Base-by-base conservation (phyloP, 2,797 vertebrate genomes). In the Pristis pectinata region DNA sequence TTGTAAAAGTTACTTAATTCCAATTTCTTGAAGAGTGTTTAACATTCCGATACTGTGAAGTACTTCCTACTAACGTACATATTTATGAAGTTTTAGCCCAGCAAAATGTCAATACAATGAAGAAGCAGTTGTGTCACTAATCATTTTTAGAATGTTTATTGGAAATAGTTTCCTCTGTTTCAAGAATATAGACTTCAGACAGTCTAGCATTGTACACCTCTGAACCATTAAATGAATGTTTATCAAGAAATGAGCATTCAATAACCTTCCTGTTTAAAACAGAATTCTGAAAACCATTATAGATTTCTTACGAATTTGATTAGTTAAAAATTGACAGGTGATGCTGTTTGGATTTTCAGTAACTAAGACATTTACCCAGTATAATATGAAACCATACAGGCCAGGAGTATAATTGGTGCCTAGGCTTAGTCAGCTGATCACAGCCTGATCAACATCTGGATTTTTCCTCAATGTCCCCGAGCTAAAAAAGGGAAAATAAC, bases 141-240 rank as follows among this genome's bases (percentile, higher is more conserved):
- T 30, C 82, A 85, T 34, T 85, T 85, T 85, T 85, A 6, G 10
- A 85, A 30, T 13, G n/a, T 37, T 37, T 79, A 17, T 79, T 79
- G n/a, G 77, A 79, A 10, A 37, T 79, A 41, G n/a, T 87, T 59
- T 30, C 82, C 27, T 87, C 30, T 34, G 49, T 59, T 59, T 87
- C 53, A 59, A 87, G 11, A 87, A 34, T 87, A 30, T 56, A 87
- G 49, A 87, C 80, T 83, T 87, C 83, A 87, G 83, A 87, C 83
- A 34, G n/a, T 59, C 53, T 53, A 56, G 27, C 27, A 11, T 53
- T 85, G 49, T 85, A 85, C 49, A 85, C 82, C 82, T 56, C 53
- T 59, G 49, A 87, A 27, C 53, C 83, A 87, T 87, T 85, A 56
- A 85, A 53, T 37, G 44, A 56, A 24, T 85, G 3, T 27, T 85